Conservation (phyloP, 2,113 vertebrate species). For the Phaethornis superciliosus region DNA sequence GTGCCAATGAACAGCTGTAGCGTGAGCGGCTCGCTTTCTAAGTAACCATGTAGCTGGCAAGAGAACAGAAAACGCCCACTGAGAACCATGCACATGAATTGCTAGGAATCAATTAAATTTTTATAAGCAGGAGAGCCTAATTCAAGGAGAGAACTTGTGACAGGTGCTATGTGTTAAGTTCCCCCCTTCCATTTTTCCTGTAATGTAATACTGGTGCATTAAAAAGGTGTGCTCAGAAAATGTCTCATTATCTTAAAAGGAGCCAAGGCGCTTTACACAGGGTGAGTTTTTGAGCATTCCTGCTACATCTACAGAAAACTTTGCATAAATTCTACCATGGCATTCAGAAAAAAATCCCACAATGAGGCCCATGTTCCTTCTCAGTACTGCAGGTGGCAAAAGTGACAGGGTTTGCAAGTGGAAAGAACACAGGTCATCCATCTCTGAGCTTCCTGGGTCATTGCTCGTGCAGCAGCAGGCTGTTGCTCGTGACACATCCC, state of each 20-base stretch:
- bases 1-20: slow-evolving; percentile 98
- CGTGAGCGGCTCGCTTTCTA: slow-evolving; percentile 91
- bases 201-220: slow-evolving; percentile 54
- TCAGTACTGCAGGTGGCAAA: neutral
- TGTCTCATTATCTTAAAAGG: slow-evolving; percentile 51
- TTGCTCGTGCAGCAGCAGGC: neutral
- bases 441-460: neutral
- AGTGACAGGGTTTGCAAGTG: fast-evolving
- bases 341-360: neutral
- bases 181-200: neutral
- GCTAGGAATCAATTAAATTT: slow-evolving; percentile 54
- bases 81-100: slow-evolving; percentile 57
- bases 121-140: slow-evolving; percentile 46
- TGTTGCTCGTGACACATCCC: neutral
- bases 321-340: neutral
- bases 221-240: slow-evolving; percentile 66
- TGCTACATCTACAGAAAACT: neutral
- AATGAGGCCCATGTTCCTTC: neutral
- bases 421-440: neutral
- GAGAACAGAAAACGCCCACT: slow-evolving; percentile 82
- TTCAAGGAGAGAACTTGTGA: slow-evolving; percentile 50
- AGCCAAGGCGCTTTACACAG: slow-evolving; percentile 26
- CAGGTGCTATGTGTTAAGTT: slow-evolving; percentile 62
- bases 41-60: slow-evolving; percentile 91
- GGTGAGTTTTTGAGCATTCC: neutral